Conservation (phyloP, 2,113 vertebrate genomes). For the Bambusicola thoracicus region DNA sequence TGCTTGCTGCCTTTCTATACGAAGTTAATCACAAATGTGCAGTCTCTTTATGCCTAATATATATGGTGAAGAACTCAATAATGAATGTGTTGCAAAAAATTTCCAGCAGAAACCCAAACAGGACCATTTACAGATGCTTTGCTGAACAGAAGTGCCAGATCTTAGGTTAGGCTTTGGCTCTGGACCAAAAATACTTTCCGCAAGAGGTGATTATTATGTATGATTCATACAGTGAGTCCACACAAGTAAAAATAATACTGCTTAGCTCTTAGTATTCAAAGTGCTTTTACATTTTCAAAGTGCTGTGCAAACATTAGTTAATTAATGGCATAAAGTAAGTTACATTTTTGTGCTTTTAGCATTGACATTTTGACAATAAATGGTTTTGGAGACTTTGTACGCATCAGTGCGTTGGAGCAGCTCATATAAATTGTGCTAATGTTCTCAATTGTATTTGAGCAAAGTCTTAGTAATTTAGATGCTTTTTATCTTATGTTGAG, state of each 20-base stretch:
- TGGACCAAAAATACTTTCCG: conserved; percentile 41
- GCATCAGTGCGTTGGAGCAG: conserved; percentile 43
- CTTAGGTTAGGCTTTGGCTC: conserved; percentile 45
- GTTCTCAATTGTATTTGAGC: conserved; percentile 47
- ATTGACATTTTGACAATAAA: conserved; percentile 59
- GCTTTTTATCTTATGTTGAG: conserved; percentile 29
- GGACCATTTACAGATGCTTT: conserved; percentile 16
- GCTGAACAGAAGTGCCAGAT: conserved; percentile 30
- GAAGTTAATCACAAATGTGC: not conserved
- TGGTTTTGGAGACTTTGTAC: conserved; percentile 50
- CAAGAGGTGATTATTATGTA: conserved; percentile 40
- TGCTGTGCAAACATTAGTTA: conserved; percentile 58
- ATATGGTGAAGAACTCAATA: not conserved
- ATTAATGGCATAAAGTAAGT: conserved; percentile 64
- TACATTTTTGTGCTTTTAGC: conserved; percentile 64
- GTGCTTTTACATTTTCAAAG: conserved; percentile 59
- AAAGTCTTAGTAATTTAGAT: conserved; percentile 53
- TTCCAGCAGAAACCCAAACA: not conserved
- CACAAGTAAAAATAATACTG: conserved; percentile 54
- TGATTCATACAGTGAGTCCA: conserved; percentile 47
- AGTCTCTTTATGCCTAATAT: not conserved
- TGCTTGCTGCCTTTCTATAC: not conserved
- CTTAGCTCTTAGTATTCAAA: conserved; percentile 44
- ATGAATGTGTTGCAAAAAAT: not conserved
- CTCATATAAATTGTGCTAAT: conserved; percentile 58